Evolutionary conservation across 2,888 invertebrate species (phyloP).

Genomic region (Lamellibrachia columna): DNA sequence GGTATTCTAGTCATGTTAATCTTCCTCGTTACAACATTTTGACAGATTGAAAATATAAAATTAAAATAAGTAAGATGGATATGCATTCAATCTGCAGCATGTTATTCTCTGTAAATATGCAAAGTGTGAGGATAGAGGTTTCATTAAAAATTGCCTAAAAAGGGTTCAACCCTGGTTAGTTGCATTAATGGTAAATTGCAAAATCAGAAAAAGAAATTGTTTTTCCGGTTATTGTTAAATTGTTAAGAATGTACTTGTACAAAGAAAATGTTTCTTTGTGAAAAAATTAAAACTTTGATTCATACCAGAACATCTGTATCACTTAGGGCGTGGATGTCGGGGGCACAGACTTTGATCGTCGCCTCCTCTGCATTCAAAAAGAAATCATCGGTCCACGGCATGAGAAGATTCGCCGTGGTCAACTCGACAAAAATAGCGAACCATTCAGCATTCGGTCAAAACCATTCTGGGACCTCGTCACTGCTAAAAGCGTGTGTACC

Average conservation of each 20-base stretch:
- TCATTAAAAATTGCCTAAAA: too few species aligned
- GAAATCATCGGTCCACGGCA: slow-evolving; percentile 73
- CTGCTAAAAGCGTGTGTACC: slow-evolving; percentile 55
- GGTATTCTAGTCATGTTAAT: background rate
- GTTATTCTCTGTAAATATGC: too few species aligned
- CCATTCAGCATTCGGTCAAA: slow-evolving; percentile 92
- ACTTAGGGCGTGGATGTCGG: slow-evolving; percentile 77
- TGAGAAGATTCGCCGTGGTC: slow-evolving; percentile 79
- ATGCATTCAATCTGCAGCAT: background rate
- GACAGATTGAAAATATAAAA: background rate
- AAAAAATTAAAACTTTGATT: too few species aligned
- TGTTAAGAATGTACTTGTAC: too few species aligned
- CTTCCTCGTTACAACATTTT: background rate
- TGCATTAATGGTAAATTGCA: too few species aligned
- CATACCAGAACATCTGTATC: background rate
- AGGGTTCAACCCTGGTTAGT: too few species aligned
- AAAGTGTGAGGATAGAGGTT: too few species aligned
- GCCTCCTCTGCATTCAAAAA: slow-evolving; percentile 78
- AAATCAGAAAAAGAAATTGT: too few species aligned
- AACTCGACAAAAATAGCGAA: slow-evolving; percentile 80
- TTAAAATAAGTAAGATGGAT: background rate
- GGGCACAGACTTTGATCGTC: slow-evolving; percentile 79
- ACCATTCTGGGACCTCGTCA: slow-evolving; percentile 84
- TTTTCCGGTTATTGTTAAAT: too few species aligned
- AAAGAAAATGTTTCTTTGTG: too few species aligned